These are phyloP conservation scores for Sphenopsis melanotis DNA, from an alignment of 2,797 vertebrate genomes.

Conservation along the genomic window DNA sequence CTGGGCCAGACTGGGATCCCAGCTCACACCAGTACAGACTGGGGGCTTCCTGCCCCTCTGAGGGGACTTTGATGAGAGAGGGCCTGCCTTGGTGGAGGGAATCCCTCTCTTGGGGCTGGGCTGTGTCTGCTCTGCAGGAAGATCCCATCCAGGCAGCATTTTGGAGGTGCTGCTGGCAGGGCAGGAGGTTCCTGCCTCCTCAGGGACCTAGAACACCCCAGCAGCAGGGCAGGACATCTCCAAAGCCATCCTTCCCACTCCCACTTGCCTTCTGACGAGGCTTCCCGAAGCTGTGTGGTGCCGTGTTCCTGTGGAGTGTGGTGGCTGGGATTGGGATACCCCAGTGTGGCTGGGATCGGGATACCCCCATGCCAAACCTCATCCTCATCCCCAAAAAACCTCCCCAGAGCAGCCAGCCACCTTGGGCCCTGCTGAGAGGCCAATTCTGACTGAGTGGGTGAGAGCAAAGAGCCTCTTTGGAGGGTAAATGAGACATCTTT, in stretches of 20 bases:
- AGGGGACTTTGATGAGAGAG: background rate
- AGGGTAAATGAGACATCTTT: background rate
- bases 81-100: background rate
- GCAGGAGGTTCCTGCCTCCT: background rate
- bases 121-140: background rate
- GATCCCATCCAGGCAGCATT: background rate
- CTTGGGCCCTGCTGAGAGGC: background rate
- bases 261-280: rapidly evolving
- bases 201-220: background rate
- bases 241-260: background rate
- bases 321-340: background rate
- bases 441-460: rapidly evolving
- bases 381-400: background rate
- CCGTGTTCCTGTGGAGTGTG: rapidly evolving
- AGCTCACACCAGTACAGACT: background rate
- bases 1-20: background rate
- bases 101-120: background rate
- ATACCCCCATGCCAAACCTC: rapidly evolving
- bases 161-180: background rate
- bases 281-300: rapidly evolving
- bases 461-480: background rate
- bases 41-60: background rate
- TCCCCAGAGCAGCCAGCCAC: background rate
- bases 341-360: background rate
- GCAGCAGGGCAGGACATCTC: background rate